phyloP scores from a whole-genome alignment of 2,888 invertebrate species.

The Cepaea hortensis region DNA sequence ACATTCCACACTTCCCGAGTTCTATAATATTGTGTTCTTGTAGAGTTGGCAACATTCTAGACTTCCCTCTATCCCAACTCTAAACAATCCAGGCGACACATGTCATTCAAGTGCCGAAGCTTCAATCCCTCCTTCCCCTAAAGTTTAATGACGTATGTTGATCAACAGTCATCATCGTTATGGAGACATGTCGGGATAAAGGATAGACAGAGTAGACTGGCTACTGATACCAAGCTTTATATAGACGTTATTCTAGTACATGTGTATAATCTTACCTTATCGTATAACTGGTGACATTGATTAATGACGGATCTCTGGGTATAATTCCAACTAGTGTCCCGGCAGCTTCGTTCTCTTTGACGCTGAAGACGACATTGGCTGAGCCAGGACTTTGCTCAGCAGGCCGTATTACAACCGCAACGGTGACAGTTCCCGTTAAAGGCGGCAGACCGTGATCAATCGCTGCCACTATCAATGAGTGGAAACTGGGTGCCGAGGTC shows the following conservation, averaged over 20 bases:
- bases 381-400: constrained; percentile 6
- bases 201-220: no score
- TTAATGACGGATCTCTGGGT: background rate
- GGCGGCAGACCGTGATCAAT: constrained; percentile 59
- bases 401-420: constrained; percentile 56
- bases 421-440: constrained; percentile 53
- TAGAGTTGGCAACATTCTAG: no score
- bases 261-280: constrained; percentile 27
- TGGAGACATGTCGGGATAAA: no score
- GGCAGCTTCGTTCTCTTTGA: constrained; percentile 22
- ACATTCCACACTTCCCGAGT: no score
- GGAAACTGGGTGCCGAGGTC: constrained; percentile 55
- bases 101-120: no score
- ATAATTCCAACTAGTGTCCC: constrained; percentile 36
- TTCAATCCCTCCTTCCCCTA: no score
- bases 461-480: constrained; percentile 42
- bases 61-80: no score
- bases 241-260: background rate
- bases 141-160: no score
- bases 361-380: constrained; percentile 16
- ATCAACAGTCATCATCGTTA: no score
- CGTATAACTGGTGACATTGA: background rate
- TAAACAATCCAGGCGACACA: no score
- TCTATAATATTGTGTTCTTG: no score
- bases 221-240: background rate